A percentile compares a stretch with the other conserved stretches of the same genome.
phyloP scores from a whole-genome alignment of 92 coral and sea anemone species.

The Epizoanthus scotinus region DNA sequence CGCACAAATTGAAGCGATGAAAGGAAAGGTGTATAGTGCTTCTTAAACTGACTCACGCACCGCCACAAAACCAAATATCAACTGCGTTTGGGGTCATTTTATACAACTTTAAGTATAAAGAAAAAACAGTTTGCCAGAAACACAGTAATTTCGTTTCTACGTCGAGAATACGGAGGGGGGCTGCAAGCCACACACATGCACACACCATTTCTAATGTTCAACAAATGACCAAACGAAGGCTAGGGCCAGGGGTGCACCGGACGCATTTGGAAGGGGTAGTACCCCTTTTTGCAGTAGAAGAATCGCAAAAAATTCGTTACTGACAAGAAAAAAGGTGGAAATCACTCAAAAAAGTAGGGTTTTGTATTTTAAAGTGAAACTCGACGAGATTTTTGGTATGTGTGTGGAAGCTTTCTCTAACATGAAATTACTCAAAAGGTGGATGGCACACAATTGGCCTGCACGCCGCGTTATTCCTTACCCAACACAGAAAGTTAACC shows the following conservation, averaged over 20 bases:
- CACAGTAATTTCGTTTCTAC: background rate
- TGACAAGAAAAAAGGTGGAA: slow-evolving; percentile 18
- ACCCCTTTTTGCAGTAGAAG: slow-evolving; percentile 14
- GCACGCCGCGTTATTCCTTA: background rate
- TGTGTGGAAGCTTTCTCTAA: slow-evolving; percentile 3
- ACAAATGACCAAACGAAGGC: background rate
- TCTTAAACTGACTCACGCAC: background rate
- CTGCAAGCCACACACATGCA: background rate
- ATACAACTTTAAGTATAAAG: background rate
- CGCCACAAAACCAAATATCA: background rate
- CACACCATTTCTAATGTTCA: background rate
- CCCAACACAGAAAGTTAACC: slow-evolving; percentile 46
- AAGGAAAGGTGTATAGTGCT: background rate
- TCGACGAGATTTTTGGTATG: slow-evolving; percentile 1
- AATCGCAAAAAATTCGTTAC: slow-evolving; percentile 6
- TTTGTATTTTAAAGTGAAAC: background rate
- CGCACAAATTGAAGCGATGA: too few species aligned
- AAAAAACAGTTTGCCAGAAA: background rate
- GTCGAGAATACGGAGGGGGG: slow-evolving; percentile 10
- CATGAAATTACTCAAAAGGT: slow-evolving; percentile 1
- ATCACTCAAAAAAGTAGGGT: slow-evolving; percentile 4
- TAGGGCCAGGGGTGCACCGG: slow-evolving; percentile 35
- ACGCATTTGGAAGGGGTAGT: slow-evolving; percentile 25
- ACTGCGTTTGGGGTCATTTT: background rate
- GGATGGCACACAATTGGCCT: slow-evolving; percentile 1